These are phyloP conservation scores for Epinotia ramella DNA, from an alignment of 2,888 invertebrate genomes.

Conservation along the genomic window DNA sequence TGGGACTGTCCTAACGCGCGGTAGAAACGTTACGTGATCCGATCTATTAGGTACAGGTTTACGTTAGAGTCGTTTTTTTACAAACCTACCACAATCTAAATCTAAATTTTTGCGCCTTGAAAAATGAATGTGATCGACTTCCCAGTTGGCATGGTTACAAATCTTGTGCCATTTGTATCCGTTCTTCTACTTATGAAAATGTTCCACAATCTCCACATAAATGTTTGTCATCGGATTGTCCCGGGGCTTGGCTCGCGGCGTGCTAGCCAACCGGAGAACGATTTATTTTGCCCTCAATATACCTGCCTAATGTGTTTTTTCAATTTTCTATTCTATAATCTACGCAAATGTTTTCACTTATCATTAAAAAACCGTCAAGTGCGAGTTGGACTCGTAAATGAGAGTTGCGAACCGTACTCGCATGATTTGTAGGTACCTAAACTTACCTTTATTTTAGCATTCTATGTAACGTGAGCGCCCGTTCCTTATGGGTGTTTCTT, in stretches of 20 bases:
- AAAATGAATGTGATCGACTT: conserved; percentile 20
- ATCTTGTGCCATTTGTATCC: conserved; percentile 20
- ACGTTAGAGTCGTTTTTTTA: no score
- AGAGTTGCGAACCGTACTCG: no score
- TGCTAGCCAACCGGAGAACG: conserved; percentile 15
- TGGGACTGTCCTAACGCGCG: no score
- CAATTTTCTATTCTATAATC: neutral
- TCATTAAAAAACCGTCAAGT: no score
- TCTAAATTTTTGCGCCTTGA: neutral
- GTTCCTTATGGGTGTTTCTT: no score
- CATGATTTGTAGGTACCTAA: no score
- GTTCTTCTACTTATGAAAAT: conserved; percentile 22
- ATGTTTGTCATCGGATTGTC: conserved; percentile 9
- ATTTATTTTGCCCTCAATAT: conserved; percentile 24
- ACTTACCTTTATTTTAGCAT: no score
- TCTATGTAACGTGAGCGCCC: no score
- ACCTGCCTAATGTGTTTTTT: conserved; percentile 22
- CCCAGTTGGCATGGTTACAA: conserved; percentile 15
- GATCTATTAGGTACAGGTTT: no score
- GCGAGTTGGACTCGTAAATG: no score
- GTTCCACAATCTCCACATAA: conserved; percentile 13
- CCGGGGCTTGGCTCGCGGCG: conserved; percentile 4
- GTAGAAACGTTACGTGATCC: no score
- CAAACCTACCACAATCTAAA: conserved; percentile 1
- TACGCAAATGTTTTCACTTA: neutral